Conservation (phyloP, 2,888 invertebrate genomes). For the Rhopalosiphum nymphaeae region DNA sequence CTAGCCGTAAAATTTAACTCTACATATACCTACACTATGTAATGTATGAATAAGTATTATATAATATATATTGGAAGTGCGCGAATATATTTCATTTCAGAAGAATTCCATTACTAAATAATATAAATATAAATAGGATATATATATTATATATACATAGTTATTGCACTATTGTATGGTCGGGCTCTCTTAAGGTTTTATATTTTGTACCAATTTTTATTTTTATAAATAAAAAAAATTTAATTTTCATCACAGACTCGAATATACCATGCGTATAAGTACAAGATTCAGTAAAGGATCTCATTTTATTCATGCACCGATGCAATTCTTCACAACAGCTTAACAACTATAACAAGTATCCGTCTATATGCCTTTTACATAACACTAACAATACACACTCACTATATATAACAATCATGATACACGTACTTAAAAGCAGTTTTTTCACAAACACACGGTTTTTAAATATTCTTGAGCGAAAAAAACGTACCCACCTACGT, state of each 20-base stretch:
- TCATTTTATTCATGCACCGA: constrained; percentile 49
- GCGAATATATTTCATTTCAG: neutral
- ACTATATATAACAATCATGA: constrained; percentile 31
- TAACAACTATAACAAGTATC: constrained; percentile 60
- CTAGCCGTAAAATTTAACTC: neutral
- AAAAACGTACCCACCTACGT: neutral
- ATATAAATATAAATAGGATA: neutral
- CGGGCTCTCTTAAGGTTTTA: neutral
- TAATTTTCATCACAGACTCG: neutral
- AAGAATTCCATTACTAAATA: neutral
- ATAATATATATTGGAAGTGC: neutral
- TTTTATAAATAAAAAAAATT: constrained; percentile 31
- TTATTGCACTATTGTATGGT: neutral
- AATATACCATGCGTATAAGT: neutral
- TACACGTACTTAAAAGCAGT: constrained; percentile 34
- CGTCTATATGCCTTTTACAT: constrained; percentile 27
- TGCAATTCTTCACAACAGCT: constrained; percentile 51
- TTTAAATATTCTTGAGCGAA: constrained; percentile 34
- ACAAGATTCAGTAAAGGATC: constrained; percentile 19
- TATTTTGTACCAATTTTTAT: neutral
- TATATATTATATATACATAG: neutral
- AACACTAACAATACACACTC: constrained; percentile 49
- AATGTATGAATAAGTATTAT: neutral
- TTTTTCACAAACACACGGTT: constrained; percentile 11
- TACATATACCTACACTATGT: too few species aligned